Base-by-base conservation (phyloP, 2,888 invertebrate genomes). In the Hoplodrina blanda region DNA sequence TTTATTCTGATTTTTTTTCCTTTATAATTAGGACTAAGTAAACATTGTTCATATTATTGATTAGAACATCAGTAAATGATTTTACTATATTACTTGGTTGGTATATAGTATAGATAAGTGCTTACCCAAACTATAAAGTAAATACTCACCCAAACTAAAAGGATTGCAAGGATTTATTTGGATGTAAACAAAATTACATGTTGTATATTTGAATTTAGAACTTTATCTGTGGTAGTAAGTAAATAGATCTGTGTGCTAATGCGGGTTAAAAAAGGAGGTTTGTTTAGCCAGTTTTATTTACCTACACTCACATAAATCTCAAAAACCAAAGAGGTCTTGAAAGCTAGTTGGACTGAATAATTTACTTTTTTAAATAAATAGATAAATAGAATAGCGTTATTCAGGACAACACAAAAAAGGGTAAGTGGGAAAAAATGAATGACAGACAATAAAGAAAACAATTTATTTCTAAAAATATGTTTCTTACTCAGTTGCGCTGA, bases 161-260 rank as follows among this genome's bases (percentile, higher is more conserved):
- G 25, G 13, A 11, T 33, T 33, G 25, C 15, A 67, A 13, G 46
- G 20, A 64, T 69, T 49, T 62, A 11, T 62, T 62, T 20, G 17
- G 5, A 17, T 46, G 46, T 46, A 46, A 46, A 46, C 46, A 46
- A 46, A 5, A 46, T 46, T 17, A 46, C 7, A 19, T n/a, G 50
- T 50, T 55, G n/a, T 33, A 17, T 33, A n/a, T 46, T 46, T 15
- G 44, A 4, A 15, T 15, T 44, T 44, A 8, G 1, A 37, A 37
- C 37, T 8, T 44, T 44, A 44, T 20, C 15, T 19, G n/a, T 64
- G 46, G 19, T 30, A 17, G 17, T n/a, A n/a, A 1, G 17, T 57
- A 33, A 57, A 66, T 44, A 67, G n/a, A 20, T 53, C 3, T 44
- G 56, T 15, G 11, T 52, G 7, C 17, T 19, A 11, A 46, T 10